Base-by-base conservation (phyloP, 1,140 invertebrate species). In the Oryctes rhinoceros region DNA sequence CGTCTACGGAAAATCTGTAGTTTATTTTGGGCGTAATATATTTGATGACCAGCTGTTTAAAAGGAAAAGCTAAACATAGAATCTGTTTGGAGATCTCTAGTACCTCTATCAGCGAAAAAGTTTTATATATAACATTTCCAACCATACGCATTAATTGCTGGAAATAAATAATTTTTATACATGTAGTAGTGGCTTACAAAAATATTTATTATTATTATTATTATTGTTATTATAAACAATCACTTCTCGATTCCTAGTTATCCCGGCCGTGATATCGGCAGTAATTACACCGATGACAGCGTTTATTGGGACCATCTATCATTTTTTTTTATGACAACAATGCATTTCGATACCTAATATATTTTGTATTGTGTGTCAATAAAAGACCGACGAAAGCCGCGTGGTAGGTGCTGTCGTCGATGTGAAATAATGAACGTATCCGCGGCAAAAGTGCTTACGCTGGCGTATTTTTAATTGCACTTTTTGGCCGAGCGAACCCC, bases 341-440 rank as follows among this genome's bases (percentile, higher is more conserved):
- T 59, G 53, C 15, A 59, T 59, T 18, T 3, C 15, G 53, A 59
- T 59, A 59, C 53, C 53, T 59, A 59, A 59, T 59, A 59, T 59
- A 59, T 59, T 59, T 59, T 59, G 53, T 59, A 59, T 59, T 59
- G 53, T 59, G 49, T 53, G 53, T 59, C 53, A 59, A 59, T 59
- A 59, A 59, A 59, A 59, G 53, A 59, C 53, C 53, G 13, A 59
- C 6, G 53, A 59, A 59, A 59, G 15, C 15, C 53, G 53, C 53
- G 5, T 18, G 53, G 53, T 59, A 18, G 15, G 53, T 15, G 15
- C 53, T 59, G 6, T 18, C 53, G 13, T 18, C 13, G 15, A 18
- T 59, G 53, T 6, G 15, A 18, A 59, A 15, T 59, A 59, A 59
- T n/a, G 53, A 59, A 53, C 49, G n/a, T 59, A 59, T 59, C 15